Percentiles rank a stretch among this genome's conserved stretches.
Conservation (phyloP, 2,113 vertebrate genomes). For the Catharus fuscescens region DNA sequence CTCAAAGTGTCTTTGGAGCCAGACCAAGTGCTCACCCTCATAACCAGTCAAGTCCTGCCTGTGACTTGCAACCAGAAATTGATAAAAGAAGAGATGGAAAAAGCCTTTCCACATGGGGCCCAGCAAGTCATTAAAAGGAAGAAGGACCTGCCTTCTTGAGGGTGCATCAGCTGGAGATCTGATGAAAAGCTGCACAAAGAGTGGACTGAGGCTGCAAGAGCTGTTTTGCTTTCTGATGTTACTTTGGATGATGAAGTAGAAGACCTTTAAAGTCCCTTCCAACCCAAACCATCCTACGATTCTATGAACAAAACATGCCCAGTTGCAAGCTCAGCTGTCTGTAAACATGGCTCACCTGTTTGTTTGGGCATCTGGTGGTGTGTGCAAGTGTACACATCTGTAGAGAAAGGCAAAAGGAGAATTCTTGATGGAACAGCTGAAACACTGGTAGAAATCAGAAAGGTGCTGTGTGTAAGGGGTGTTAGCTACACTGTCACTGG, state of each 20-base stretch:
- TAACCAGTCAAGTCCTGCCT: neutral
- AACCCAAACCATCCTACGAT: neutral
- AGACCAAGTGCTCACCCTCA: neutral
- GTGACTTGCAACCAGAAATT: neutral
- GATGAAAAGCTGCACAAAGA: neutral
- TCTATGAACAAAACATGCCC: neutral
- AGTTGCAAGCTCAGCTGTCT: neutral
- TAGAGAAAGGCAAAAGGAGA: neutral
- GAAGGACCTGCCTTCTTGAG: neutral
- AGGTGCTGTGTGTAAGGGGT: neutral
- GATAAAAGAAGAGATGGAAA: neutral
- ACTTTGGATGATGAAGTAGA: neutral
- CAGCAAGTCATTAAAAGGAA: neutral
- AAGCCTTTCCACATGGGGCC: neutral
- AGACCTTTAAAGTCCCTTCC: neutral
- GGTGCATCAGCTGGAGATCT: neutral
- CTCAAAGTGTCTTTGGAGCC: neutral
- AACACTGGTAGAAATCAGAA: neutral
- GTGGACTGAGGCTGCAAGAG: neutral
- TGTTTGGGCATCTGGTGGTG: neutral
- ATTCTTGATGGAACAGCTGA: neutral
- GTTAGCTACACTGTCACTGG: neutral
- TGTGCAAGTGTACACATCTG: accelerated
- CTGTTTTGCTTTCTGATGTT: neutral
- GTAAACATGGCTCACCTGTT: neutral